Evolutionary conservation across 2,888 invertebrate genomes (phyloP), one percentile per base, ranked within the genome.

Genomic region (Cheilosia variabilis): DNA sequence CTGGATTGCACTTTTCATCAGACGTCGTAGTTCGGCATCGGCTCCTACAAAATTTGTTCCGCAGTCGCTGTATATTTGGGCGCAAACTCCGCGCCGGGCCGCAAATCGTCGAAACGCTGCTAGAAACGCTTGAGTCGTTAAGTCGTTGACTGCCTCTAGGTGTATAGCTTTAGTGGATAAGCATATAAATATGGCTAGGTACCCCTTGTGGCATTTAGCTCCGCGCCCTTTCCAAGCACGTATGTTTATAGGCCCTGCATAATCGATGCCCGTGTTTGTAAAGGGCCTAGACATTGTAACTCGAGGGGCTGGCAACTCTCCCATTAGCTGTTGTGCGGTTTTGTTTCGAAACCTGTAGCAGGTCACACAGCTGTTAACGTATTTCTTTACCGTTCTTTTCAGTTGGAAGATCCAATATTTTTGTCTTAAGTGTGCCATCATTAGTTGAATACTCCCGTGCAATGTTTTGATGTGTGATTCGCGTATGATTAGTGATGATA

Each of bases 161-260:
- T 17, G 47, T n/a, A n/a, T 47, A 2, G 47, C 47, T 2, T 17
- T 47, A n/a, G 47, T n/a, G 1, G 88, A 53, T 37, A 88, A 84
- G 69, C 89, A 90, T 1, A 90, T 87, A 80, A 88, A 89, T 24
- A 88, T 22, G 27, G 80, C 77, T n/a, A 90, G 63, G 69, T 89
- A 90, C 2, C 87, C 83, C 63, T 90, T 89, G 1, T 43, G 63
- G 1, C 79, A 71, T 37, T 80, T 78, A 5, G 78, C 62, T 24
- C 88, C 88, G 17, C 88, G 43, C 3, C 50, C 73, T 60, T 58
- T 71, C 43, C 53, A 53, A n/a, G 27, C 55, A 22, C 41, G 87
- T 4, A 88, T 66, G 9, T 52, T 57, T 45, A 88, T 69, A 10
- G 88, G 88, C n/a, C 88, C 88, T 10, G 78, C 87, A 65, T 82